Base-by-base conservation (phyloP, 2,113 vertebrate species). In the Loxodonta africana region DNA sequence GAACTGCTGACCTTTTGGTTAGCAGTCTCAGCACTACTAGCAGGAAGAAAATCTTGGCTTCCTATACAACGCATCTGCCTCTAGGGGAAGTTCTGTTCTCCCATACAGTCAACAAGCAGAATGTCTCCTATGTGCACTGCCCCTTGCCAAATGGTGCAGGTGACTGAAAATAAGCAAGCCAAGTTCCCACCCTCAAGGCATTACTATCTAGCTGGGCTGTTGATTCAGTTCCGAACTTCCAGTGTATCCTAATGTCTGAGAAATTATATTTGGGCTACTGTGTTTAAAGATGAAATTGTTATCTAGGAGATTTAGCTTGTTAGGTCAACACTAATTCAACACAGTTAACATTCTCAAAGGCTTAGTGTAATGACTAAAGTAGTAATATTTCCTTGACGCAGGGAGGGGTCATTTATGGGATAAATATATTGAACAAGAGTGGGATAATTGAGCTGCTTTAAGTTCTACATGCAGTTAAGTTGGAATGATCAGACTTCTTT, bases 311-410 rank as follows among this genome's bases (percentile, higher is more conserved):
- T 63, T 90, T 90, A 53, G 7, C 85, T 95, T 74, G 26, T 83
- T 92, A 84, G 5, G 69, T 30, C 53, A 94, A 67, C 28, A 60
- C 48, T 95, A 62, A 90, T 78, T 77, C 6, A 84, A 53, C 48
- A 94, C 8, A 25, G 65, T 67, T 73, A 93, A 60, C 53, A 76
- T 53, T 83, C 51, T 26, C 91, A 67, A 94, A 84, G 60, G 21
- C 11, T 87, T 88, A 60, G 11, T 48, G 65, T 12, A 33, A 84
- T 74, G 33, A 28, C 12, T 82, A 77, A 90, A 85, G 41, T 84
- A 84, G n/a, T 30, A 83, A 60, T 84, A 87, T 87, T 96, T 96
- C 11, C 23, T 96, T 90, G 41, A 53, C 80, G 26, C 53, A 80
- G 63, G 25, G 15, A 41, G 88, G 74, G 83, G n/a, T 57, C 25